A percentile compares a stretch with the other conserved stretches of the same genome.
phyloP scores from a whole-genome alignment of 2,888 invertebrate species.

The Andricus curvator region DNA sequence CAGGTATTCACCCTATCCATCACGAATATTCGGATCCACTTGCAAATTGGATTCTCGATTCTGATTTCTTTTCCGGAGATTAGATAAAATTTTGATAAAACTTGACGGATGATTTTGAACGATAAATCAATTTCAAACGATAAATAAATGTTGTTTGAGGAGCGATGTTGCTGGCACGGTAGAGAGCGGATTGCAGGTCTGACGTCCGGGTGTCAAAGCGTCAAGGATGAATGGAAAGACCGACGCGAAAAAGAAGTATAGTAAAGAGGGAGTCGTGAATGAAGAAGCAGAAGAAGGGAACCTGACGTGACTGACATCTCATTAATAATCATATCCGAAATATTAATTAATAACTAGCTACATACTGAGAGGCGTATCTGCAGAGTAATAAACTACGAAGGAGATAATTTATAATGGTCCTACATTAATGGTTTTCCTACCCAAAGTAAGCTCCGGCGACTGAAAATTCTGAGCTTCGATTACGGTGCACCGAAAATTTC shows the following conservation, averaged over 20 bases:
- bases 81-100: not conserved
- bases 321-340: slow-evolving; percentile 51
- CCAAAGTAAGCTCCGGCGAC: slow-evolving; percentile 23
- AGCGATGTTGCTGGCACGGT: slow-evolving; percentile 16
- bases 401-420: slow-evolving; percentile 45
- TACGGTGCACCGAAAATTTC: slow-evolving; percentile 27
- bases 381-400: slow-evolving; percentile 19
- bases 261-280: slow-evolving; percentile 33
- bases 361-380: slow-evolving; percentile 27
- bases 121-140: slow-evolving; percentile 29
- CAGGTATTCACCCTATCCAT: slow-evolving; percentile 13
- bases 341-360: slow-evolving; percentile 46
- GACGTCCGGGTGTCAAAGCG: slow-evolving; percentile 45
- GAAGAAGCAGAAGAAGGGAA: slow-evolving; percentile 38
- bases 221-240: slow-evolving; percentile 42
- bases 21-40: slow-evolving; percentile 15
- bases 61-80: slow-evolving; percentile 2
- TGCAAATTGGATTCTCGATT: slow-evolving; percentile 11
- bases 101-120: slow-evolving; percentile 11
- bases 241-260: slow-evolving; percentile 28
- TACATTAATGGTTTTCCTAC: slow-evolving; percentile 34
- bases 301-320: slow-evolving; percentile 42
- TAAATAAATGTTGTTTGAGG: slow-evolving; percentile 20
- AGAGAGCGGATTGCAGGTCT: slow-evolving; percentile 29
- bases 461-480: slow-evolving; percentile 34